Evolutionary conservation across 1,140 invertebrate species (phyloP).

Genomic region (Mya arenaria): DNA sequence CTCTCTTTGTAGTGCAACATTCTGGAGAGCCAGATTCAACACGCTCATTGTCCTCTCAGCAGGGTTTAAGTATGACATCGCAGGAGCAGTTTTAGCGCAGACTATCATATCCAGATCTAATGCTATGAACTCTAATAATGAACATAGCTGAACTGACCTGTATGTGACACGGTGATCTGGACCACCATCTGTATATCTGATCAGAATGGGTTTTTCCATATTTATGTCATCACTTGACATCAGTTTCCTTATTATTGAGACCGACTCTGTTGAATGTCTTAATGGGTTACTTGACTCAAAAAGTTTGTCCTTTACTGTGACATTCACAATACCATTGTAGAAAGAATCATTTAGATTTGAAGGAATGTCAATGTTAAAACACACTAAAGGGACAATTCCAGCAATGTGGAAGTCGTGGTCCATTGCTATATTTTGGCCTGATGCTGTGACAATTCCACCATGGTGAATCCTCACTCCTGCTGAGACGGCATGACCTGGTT

Average conservation of each 20-base stretch:
- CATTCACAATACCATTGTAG: constrained; percentile 55
- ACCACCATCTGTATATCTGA: constrained; percentile 51
- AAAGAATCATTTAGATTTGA: constrained; percentile 25
- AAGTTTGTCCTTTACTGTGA: constrained; percentile 43
- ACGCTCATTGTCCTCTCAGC: constrained; percentile 21
- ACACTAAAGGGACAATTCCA: constrained; percentile 55
- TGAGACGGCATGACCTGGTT: constrained; percentile 47
- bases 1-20: constrained; percentile 16
- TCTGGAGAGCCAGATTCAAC: constrained; percentile 6
- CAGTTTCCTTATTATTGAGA: neutral
- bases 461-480: constrained; percentile 49
- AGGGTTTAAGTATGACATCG: constrained; percentile 22
- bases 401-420: constrained; percentile 57
- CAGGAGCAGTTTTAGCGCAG: constrained; percentile 20
- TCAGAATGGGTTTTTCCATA: neutral
- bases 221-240: neutral
- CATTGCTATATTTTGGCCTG: constrained; percentile 12
- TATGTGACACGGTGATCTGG: constrained; percentile 52
- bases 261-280: constrained; percentile 49
- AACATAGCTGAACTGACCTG: constrained; percentile 30
- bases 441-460: constrained; percentile 15
- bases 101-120: constrained; percentile 53
- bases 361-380: constrained; percentile 27
- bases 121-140: constrained; percentile 33
- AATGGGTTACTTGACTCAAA: constrained; percentile 54